A percentile compares a stretch with the other conserved stretches of the same genome.
Conservation (phyloP, 1,140 invertebrate species). For the Diuraphis noxia region DNA sequence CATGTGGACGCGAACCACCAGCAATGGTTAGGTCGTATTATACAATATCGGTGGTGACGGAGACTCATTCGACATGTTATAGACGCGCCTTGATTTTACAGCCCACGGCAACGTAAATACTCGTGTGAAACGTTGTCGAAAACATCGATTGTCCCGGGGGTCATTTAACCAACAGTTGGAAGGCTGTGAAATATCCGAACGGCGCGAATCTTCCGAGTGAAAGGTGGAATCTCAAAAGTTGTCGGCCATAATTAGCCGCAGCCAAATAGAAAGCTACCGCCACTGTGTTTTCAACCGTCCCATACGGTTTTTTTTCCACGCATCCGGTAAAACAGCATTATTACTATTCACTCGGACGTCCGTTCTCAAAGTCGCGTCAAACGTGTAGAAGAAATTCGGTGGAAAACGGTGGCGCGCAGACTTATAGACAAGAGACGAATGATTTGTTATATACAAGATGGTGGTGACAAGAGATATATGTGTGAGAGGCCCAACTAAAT, state of each 20-base stretch:
- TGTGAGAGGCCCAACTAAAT: background rate
- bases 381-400: background rate
- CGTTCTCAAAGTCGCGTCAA: background rate
- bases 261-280: slow-evolving; percentile 7
- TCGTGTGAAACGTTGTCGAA: slow-evolving; percentile 8
- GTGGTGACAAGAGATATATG: background rate
- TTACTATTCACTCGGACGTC: background rate
- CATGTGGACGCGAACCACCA: background rate
- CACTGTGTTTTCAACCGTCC: too few species aligned
- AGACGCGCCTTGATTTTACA: background rate
- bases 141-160: background rate
- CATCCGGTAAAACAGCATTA: background rate
- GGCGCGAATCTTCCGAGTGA: background rate
- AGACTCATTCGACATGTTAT: background rate
- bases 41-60: background rate
- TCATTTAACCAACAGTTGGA: background rate
- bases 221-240: background rate
- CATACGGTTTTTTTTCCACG: background rate
- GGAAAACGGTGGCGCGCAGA: background rate
- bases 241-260: too few species aligned
- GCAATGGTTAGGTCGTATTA: background rate
- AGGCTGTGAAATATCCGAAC: background rate
- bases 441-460: too few species aligned
- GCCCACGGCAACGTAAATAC: background rate
- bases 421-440: background rate